A percentile compares a stretch with the other conserved stretches of the same genome.
These are phyloP conservation scores for Ophioninae sp. DNA, from an alignment of 2,888 invertebrate genomes.

Conservation along the genomic window DNA sequence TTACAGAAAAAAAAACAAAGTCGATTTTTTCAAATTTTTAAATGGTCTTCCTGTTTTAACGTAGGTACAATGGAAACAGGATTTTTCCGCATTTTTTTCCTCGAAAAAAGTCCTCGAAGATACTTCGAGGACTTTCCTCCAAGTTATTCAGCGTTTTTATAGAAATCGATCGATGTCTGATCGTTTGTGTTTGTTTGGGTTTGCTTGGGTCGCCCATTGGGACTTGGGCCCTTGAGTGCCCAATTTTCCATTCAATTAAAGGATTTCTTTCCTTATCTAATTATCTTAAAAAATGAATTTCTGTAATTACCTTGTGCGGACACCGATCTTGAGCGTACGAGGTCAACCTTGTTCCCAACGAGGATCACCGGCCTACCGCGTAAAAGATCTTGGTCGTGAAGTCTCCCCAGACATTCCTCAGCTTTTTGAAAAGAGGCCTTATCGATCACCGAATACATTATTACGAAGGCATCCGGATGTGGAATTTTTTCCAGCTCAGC, in stretches of 20 bases:
- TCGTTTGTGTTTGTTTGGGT: no score
- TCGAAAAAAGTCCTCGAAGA: no score
- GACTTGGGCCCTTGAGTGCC: no score
- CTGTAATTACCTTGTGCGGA: slow-evolving; percentile 95
- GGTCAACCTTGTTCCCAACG: slow-evolving; percentile 96
- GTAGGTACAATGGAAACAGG: no score
- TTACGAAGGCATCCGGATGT: slow-evolving; percentile 92
- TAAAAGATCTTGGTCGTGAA: slow-evolving; percentile 90
- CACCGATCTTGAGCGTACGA: slow-evolving; percentile 94
- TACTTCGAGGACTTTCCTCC: no score
- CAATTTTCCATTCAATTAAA: background rate
- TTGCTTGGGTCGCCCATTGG: background rate
- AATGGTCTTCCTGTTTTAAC: background rate
- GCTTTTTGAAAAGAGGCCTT: slow-evolving; percentile 93
- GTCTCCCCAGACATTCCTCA: slow-evolving; percentile 88
- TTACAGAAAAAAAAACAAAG: slow-evolving; percentile 32
- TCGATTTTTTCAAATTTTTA: slow-evolving; percentile 2
- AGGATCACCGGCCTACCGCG: slow-evolving; percentile 91
- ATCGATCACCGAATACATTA: slow-evolving; percentile 95
- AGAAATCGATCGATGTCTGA: no score
- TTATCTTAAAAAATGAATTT: no score
- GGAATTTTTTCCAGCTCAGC: slow-evolving; percentile 87
- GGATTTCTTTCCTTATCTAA: no score
- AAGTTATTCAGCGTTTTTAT: no score
- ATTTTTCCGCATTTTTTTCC: no score